These are phyloP conservation scores for Willowsia nigromaculata DNA, from an alignment of 2,888 invertebrate species.

Conservation along the genomic window DNA sequence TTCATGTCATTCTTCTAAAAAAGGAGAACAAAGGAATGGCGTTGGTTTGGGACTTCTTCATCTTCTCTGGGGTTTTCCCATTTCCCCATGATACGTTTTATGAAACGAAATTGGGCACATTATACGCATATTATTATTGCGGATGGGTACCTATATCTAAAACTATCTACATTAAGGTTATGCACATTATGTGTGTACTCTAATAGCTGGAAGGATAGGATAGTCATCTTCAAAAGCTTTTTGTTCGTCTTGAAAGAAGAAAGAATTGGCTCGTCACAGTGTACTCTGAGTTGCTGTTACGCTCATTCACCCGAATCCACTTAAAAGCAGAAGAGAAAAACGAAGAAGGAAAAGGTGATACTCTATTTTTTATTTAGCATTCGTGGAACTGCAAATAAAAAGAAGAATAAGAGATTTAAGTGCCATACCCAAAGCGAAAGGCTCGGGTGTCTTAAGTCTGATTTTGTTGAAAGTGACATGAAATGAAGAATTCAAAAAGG, in stretches of 20 bases:
- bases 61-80: not conserved
- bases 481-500: not conserved
- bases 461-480: slow-evolving; percentile 47
- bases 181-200: not conserved
- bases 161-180: not conserved
- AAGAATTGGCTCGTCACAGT: not conserved
- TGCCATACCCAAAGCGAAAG: not conserved
- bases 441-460: not conserved
- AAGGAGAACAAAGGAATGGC: not conserved
- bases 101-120: not conserved
- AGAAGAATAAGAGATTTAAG: not conserved
- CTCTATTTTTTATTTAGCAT: not conserved
- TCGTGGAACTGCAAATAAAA: not conserved
- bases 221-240: not conserved
- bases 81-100: not conserved
- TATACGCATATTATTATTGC: not conserved
- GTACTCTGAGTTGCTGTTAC: not conserved
- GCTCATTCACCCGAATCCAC: slow-evolving; percentile 54
- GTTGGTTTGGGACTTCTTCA: not conserved
- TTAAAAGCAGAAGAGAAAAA: slow-evolving; percentile 44
- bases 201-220: not conserved
- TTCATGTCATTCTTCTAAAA: not conserved
- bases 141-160: not conserved
- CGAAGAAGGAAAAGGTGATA: no score
- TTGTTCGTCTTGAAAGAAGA: not conserved